Percentiles rank a stretch among this genome's conserved stretches.
phyloP scores from a whole-genome alignment of 2,888 invertebrate species.

The Diadegma fenestrale region DNA sequence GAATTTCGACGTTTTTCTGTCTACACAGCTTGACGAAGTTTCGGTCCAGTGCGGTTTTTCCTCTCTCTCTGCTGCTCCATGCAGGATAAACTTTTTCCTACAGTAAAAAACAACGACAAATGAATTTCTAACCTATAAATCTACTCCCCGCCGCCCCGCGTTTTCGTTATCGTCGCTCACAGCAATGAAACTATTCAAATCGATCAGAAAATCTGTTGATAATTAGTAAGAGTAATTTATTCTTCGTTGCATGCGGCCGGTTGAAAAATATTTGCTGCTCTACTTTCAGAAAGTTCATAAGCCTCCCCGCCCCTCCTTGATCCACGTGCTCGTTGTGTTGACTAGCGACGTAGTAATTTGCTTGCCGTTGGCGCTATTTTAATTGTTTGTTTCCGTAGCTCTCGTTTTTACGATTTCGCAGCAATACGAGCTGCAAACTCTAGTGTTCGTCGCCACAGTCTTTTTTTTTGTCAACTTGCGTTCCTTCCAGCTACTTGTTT shows the following conservation, averaged over 20 bases:
- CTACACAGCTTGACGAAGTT: background rate
- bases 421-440: no score
- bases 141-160: no score
- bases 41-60: background rate
- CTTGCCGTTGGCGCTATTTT: background rate
- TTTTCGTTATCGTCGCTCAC: no score
- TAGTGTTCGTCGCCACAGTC: background rate
- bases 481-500: background rate
- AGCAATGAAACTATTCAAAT: no score
- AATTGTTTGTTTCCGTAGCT: background rate
- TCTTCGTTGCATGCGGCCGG: background rate
- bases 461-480: background rate
- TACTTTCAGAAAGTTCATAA: background rate
- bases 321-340: background rate
- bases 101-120: background rate
- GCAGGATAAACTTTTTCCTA: background rate
- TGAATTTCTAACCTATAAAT: background rate
- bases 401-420: no score
- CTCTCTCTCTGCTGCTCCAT: background rate
- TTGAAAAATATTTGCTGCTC: background rate
- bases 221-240: background rate
- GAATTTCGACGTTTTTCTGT: background rate
- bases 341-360: background rate
- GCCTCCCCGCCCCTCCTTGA: background rate
- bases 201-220: background rate